phyloP scores from a whole-genome alignment of 2,888 invertebrate genomes.

The Tipula unca region DNA sequence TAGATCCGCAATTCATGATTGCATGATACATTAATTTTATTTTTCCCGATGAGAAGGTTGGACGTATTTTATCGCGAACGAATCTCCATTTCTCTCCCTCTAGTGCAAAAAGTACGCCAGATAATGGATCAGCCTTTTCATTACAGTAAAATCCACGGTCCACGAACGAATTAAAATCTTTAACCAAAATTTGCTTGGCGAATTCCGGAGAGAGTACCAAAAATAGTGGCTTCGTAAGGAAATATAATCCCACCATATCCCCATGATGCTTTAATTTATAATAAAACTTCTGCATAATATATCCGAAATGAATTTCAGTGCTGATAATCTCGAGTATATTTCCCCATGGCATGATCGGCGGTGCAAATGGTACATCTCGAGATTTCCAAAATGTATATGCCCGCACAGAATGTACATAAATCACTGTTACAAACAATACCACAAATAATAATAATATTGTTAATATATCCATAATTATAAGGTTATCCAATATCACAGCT shows the following conservation, averaged over 20 bases:
- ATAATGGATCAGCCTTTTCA: slow-evolving; percentile 28
- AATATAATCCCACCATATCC: slow-evolving; percentile 23
- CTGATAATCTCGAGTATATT: slow-evolving; percentile 1
- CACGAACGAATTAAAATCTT: slow-evolving; percentile 23
- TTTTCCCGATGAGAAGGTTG: slow-evolving; percentile 24
- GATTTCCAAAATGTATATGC: slow-evolving; percentile 15
- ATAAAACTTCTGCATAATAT: slow-evolving; percentile 21
- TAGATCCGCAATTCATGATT: slow-evolving; percentile 14
- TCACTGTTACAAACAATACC: not conserved
- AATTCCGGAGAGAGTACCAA: slow-evolving; percentile 22
- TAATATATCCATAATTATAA: not conserved
- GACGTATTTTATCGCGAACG: slow-evolving; percentile 26
- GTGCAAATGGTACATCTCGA: not conserved
- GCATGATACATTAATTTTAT: slow-evolving; percentile 24
- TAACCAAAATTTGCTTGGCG: slow-evolving; percentile 21
- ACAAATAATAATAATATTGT: not conserved
- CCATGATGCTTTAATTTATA: slow-evolving; percentile 24
- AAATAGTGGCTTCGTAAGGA: slow-evolving; percentile 21
- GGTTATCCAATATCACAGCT: not conserved
- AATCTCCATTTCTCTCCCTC: slow-evolving; percentile 30
- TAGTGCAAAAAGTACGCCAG: slow-evolving; percentile 31
- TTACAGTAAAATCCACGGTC: slow-evolving; percentile 23
- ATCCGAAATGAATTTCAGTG: slow-evolving; percentile 20
- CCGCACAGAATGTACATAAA: not conserved
- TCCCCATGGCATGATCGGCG: not conserved